Evolutionary conservation across 2,113 vertebrate genomes (phyloP), one percentile per base, ranked within the genome.

Genomic region (Callaeas wilsoni): DNA sequence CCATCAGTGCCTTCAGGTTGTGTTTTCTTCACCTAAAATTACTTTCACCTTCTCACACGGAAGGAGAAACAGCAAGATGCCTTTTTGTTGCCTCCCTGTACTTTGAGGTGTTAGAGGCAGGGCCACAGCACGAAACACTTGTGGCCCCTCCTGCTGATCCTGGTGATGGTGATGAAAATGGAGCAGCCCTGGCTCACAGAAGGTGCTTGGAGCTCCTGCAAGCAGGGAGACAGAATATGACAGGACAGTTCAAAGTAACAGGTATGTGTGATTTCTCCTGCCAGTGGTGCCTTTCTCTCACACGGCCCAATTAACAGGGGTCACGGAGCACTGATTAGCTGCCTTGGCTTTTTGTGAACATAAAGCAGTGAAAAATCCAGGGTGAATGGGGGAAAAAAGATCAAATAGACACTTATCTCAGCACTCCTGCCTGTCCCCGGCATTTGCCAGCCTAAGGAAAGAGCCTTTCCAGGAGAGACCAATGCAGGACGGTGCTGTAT

Each of bases 361-460:
- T 85, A 93, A 94, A 97, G 67, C 89, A 94, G 89, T 78, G 89
- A 95, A 93, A 96, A 93, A 79, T 70, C 63, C 90, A 83, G 92
- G 91, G 86, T 90, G 84, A 94, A 87, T 84, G 65, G 47, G 71
- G 76, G 69, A 53, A 65, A 85, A 59, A 65, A 95, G 93, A 97
- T 94, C 92, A 97, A 96, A 97, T 92, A 93, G 82, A 84, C 94
- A 91, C 84, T 95, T 94, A 95, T 94, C 84, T 92, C 84, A 86
- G 92, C 74, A 25, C 80, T 92, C 73, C 85, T 83, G 90, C 83
- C 42, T 86, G 70, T 91, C 81, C 56, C 57, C 2, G 16, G 82
- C 94, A 87, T 96, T 94, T 96, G 92, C 88, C 92, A 95, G 87
- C 79, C 85, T 57, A 73, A 90, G 88, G 73, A 75, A 81, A 93